phyloP scores from a whole-genome alignment of 2,888 invertebrate species.

The Cephus spinipes region DNA sequence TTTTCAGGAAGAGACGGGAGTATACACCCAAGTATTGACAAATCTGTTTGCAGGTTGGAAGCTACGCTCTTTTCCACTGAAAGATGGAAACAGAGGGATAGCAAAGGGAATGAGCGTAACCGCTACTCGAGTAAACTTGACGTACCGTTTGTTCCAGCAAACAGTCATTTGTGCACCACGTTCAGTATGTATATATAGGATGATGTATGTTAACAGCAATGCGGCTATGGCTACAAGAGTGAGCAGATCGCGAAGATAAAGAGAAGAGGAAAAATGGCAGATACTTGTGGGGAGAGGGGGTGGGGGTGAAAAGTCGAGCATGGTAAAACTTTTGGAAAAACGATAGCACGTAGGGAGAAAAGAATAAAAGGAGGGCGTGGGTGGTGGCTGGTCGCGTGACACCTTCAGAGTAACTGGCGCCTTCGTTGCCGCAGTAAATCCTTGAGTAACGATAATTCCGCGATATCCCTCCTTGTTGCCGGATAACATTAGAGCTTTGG shows the following conservation, averaged over 20 bases:
- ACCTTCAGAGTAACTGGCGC: conserved; percentile 27
- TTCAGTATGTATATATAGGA: background rate
- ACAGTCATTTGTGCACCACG: conserved; percentile 22
- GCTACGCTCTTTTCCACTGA: background rate
- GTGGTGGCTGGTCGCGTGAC: conserved; percentile 23
- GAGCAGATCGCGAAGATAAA: background rate
- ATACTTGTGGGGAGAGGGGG: background rate
- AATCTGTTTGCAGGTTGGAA: background rate
- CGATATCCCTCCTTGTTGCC: conserved; percentile 45
- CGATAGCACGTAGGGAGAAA: conserved; percentile 10
- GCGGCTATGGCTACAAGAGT: too few relatives aligned
- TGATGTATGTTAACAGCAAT: background rate
- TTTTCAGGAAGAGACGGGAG: background rate
- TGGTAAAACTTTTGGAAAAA: conserved; percentile 29
- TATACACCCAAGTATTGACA: background rate
- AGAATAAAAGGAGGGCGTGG: conserved; percentile 17
- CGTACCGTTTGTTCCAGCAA: conserved; percentile 25
- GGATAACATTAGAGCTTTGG: conserved; percentile 58
- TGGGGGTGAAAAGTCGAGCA: conserved; percentile 16
- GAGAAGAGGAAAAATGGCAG: conserved; percentile 26
- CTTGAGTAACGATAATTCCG: conserved; percentile 48
- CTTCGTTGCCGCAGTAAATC: conserved; percentile 41
- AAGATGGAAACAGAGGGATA: background rate
- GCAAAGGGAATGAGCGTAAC: background rate
- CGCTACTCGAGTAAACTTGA: background rate